Evolutionary conservation across 2,888 invertebrate genomes (phyloP).

Genomic region (Cheilosia urbana): DNA sequence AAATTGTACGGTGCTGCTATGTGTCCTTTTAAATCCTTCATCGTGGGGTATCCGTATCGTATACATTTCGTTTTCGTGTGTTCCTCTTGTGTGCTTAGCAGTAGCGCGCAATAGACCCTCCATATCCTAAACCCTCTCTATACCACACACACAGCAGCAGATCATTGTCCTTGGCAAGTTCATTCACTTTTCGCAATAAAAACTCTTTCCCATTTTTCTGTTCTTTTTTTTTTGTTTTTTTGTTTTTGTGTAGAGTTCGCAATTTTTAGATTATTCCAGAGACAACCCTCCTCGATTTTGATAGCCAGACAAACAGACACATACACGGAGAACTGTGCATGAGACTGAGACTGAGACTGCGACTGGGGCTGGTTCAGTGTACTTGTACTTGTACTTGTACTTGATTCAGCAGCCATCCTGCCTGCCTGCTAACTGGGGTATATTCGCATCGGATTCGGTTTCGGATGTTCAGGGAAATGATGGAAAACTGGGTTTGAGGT

Average conservation of each 20-base stretch:
- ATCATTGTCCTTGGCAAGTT: conserved; percentile 75
- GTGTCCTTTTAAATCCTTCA: conserved; percentile 68
- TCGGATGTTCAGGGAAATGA: conserved; percentile 59
- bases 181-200: conserved; percentile 70
- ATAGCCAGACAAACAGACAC: conserved; percentile 64
- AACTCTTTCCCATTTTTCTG: conserved; percentile 23
- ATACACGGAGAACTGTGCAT: conserved; percentile 2
- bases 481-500: conserved; percentile 68
- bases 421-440: conserved; percentile 45
- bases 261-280: conserved; percentile 66
- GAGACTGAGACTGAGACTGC: conserved; percentile 20
- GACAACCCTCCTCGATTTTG: conserved; percentile 67
- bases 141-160: conserved; percentile 47
- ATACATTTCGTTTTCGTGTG: conserved; percentile 45
- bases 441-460: conserved; percentile 37
- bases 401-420: background rate
- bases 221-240: no score
- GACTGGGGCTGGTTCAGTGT: conserved; percentile 9
- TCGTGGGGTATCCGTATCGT: conserved; percentile 19
- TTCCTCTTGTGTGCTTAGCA: conserved; percentile 43
- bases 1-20: conserved; percentile 46
- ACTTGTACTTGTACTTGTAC: background rate
- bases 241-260: conserved; percentile 48
- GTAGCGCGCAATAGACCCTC: background rate
- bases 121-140: background rate